Base-by-base conservation (phyloP, 2,888 invertebrate genomes). In the Phytoseiulus persimilis region DNA sequence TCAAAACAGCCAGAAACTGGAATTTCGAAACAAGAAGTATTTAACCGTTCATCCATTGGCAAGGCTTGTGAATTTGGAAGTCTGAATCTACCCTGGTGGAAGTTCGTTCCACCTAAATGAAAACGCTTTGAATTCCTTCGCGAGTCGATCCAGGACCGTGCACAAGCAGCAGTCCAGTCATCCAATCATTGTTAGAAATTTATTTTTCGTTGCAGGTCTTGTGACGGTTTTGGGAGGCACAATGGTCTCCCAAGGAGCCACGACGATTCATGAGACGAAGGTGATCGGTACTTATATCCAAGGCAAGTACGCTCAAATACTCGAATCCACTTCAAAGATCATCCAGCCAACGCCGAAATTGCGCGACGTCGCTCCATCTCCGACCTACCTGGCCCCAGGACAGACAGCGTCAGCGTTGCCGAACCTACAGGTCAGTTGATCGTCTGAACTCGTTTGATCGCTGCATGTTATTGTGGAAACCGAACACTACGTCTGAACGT, bases 181-280 rank as follows among this genome's bases (percentile, higher is more conserved):
- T n/a, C n/a, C n/a, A n/a, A n/a, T n/a, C n/a, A n/a, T n/a, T 39
- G 39, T 39, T 9, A 39, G 9, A 39, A 39, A 39, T 39, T 3
- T 39, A 6, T 39, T 39, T 9, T 39, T 39, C 39, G 39, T 39
- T 32, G 94, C 96, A 0, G 96, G 96, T 6, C 93, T 96, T 90
- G 96, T 97, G 0, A 96, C 96, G 9, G 96, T 95, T 92, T 94
- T 96, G 90, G 96, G 96, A 84, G 97, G 96, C 32, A 96, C 96
- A 6, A 95, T 96, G 90, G 95, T 96, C 5, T 95, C 95, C 92
- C 96, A 96, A 92, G 96, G 96, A 0, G 93, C 95, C 0, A 96
- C 96, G 6, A 96, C 96, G 0, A 95, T 96, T 9, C 96, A 96
- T 92, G 96, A 96, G 93, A 96, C 96, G 0, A 96, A 95, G 92